Conservation (phyloP, 2,888 invertebrate genomes). For the Platerodrilus igneus region DNA sequence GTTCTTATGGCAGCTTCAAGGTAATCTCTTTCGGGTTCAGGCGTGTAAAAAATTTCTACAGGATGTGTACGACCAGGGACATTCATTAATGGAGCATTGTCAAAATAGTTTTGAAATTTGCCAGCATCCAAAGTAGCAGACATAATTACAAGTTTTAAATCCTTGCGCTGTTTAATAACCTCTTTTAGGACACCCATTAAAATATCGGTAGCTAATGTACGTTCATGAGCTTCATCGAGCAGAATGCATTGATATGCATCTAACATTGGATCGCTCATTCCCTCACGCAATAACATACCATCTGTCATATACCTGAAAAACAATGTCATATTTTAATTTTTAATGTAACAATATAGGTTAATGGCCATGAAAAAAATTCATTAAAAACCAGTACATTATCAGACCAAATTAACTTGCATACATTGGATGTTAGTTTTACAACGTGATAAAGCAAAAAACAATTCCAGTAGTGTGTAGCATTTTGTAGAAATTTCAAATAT, state of each 20-base stretch:
- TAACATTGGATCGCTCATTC: conserved; percentile 98
- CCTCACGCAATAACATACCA: conserved; percentile 98
- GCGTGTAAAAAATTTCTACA: conserved; percentile 98
- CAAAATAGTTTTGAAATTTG: conserved; percentile 99
- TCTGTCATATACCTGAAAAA: conserved; percentile 98
- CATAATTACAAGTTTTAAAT: conserved; percentile 98
- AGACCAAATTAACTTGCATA: too few relatives aligned
- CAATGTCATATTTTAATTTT: too few relatives aligned
- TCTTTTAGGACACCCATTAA: conserved; percentile 98
- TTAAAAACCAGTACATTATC: too few relatives aligned
- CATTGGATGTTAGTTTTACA: too few relatives aligned
- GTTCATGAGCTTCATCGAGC: conserved; percentile 98
- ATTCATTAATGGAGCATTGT: conserved; percentile 96
- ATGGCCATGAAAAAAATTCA: too few relatives aligned
- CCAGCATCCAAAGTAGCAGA: conserved; percentile 98
- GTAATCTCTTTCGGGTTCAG: conserved; percentile 97
- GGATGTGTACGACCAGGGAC: conserved; percentile 96
- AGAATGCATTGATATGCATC: conserved; percentile 94
- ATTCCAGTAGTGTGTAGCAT: too few relatives aligned
- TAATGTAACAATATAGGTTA: too few relatives aligned
- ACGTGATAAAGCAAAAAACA: too few relatives aligned
- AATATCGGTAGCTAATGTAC: conserved; percentile 97
- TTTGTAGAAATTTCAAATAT: too few relatives aligned
- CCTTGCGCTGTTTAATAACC: conserved; percentile 86
- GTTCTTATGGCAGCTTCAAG: conserved; percentile 97